Evolutionary conservation across 1,140 invertebrate species (phyloP).

Genomic region (Neocloeon triangulifer): DNA sequence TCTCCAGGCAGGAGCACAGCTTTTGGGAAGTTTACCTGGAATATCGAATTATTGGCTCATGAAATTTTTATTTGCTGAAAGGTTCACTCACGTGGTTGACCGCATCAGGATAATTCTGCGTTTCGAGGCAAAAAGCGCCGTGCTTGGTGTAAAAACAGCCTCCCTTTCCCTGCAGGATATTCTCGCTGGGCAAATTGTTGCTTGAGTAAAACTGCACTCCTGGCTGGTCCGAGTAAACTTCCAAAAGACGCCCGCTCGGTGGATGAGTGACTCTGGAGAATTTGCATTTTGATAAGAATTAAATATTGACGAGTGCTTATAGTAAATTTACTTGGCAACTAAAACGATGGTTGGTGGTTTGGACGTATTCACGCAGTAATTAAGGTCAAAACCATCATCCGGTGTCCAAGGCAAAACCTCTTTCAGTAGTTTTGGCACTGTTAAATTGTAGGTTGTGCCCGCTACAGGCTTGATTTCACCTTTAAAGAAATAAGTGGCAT

Average conservation of each 20-base stretch:
- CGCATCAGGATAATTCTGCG: slow-evolving; percentile 81
- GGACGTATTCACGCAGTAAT: neutral
- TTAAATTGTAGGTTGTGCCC: neutral
- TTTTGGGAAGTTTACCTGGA: slow-evolving; percentile 46
- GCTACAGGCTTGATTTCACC: neutral
- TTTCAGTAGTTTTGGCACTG: neutral
- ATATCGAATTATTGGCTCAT: no score
- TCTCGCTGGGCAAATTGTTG: slow-evolving; percentile 19
- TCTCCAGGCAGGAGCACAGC: slow-evolving; percentile 47
- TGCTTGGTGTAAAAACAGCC: slow-evolving; percentile 47
- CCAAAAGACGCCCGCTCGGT: slow-evolving; percentile 18
- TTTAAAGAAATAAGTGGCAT: no score
- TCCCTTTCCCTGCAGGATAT: slow-evolving; percentile 23
- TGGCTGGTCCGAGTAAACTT: slow-evolving; percentile 25
- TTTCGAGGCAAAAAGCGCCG: slow-evolving; percentile 69
- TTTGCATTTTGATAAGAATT: no score
- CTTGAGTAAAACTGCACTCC: slow-evolving; percentile 33
- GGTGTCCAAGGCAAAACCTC: neutral
- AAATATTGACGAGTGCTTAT: no score
- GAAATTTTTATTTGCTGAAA: no score
- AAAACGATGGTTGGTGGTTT: neutral
- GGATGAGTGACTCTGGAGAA: slow-evolving; percentile 18
- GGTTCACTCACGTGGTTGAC: slow-evolving; percentile 72
- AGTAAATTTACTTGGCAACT: slow-evolving; percentile 1
- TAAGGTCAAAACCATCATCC: neutral